Evolutionary conservation across 2,113 vertebrate species (phyloP).

Genomic region (Columba livia): DNA sequence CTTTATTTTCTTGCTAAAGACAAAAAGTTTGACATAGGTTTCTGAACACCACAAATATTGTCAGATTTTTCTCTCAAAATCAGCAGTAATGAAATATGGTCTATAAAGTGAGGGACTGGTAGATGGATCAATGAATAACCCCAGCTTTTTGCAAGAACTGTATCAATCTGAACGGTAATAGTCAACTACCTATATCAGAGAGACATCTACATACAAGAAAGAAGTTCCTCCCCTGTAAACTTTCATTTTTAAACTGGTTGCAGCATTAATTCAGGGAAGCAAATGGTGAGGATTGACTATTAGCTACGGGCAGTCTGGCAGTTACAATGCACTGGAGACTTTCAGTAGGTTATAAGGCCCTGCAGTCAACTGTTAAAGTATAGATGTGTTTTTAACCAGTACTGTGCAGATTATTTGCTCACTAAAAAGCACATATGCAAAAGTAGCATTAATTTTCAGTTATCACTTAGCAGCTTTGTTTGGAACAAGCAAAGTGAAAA

Average conservation of each 20-base stretch:
- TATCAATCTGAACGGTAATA: neutral
- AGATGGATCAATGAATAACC: neutral
- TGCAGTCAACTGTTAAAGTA: neutral
- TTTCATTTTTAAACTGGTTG: neutral
- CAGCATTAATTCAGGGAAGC: neutral
- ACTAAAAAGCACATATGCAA: neutral
- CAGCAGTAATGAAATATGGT: accelerated
- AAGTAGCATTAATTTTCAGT: neutral
- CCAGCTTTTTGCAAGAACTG: neutral
- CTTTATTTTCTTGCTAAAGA: neutral
- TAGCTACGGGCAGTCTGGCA: neutral
- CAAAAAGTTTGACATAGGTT: neutral
- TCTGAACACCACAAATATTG: neutral
- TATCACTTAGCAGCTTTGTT: neutral
- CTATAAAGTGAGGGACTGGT: neutral
- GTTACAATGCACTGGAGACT: neutral
- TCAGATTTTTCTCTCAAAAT: neutral
- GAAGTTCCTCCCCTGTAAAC: accelerated
- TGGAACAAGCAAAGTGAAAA: neutral
- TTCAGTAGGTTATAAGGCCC: neutral
- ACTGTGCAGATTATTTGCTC: neutral
- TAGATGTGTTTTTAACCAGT: neutral
- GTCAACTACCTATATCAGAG: neutral
- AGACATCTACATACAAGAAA: neutral
- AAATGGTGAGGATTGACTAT: neutral